Conservation (phyloP, 2,797 vertebrate genomes). For the Hephaestus fuliginosus region DNA sequence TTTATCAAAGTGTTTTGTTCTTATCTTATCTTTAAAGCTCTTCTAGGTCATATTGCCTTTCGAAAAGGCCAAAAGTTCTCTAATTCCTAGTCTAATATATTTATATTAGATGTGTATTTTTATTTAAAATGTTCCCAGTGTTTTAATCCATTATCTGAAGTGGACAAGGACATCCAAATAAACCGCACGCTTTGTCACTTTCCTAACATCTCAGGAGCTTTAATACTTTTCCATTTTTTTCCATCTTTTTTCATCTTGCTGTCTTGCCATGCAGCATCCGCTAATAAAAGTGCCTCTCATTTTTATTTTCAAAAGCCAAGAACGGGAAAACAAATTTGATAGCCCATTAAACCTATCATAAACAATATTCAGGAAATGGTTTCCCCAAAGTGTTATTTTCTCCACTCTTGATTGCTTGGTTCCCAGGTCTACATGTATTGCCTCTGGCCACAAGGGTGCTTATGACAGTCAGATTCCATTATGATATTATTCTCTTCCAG, state of each 20-base stretch:
- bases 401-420: slow-evolving; percentile 54
- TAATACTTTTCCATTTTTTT: background rate
- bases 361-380: slow-evolving; percentile 73
- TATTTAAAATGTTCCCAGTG: background rate
- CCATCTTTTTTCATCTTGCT: slow-evolving; percentile 33
- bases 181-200: slow-evolving; percentile 10
- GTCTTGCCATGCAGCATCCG: slow-evolving; percentile 1
- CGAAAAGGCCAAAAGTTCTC: background rate
- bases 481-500: slow-evolving; percentile 75
- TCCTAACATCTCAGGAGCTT: slow-evolving; percentile 3
- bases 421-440: slow-evolving; percentile 60
- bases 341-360: slow-evolving; percentile 80
- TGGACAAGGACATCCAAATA: slow-evolving; percentile 16
- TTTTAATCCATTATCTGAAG: slow-evolving; percentile 29
- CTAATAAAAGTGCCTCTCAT: slow-evolving; percentile 50
- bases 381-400: slow-evolving; percentile 68
- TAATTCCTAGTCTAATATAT: background rate
- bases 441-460: slow-evolving; percentile 70
- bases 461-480: slow-evolving; percentile 77
- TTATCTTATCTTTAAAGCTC: background rate
- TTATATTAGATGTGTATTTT: slow-evolving; percentile 8
- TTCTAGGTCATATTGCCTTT: background rate
- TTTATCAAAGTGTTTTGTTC: background rate
- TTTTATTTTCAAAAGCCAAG: slow-evolving; percentile 67
- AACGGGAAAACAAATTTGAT: slow-evolving; percentile 74